Percentiles rank a stretch among this genome's conserved stretches.
These are phyloP conservation scores for Procambarus clarkii DNA, from an alignment of 1,140 invertebrate genomes.

Conservation along the genomic window DNA sequence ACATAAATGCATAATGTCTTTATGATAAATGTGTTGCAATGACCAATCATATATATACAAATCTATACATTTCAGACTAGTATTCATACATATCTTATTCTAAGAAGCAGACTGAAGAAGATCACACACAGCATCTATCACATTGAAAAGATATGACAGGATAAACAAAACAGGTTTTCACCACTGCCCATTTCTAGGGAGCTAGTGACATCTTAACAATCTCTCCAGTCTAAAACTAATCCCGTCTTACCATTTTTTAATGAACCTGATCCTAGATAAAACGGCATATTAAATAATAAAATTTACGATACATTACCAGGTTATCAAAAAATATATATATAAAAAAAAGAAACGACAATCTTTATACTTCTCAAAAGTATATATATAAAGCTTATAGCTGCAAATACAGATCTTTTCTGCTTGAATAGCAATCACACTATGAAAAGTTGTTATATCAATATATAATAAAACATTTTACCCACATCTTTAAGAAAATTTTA, in stretches of 20 bases:
- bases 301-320: neutral
- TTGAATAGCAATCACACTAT: neutral
- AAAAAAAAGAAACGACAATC: too few relatives aligned
- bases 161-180: neutral
- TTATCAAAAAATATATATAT: neutral
- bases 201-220: too few relatives aligned
- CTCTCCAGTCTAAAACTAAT: too few relatives aligned
- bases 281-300: too few relatives aligned
- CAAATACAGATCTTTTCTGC: neutral
- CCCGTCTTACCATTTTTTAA: too few relatives aligned
- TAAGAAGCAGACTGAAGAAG: neutral
- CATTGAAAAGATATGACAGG: neutral
- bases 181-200: too few relatives aligned
- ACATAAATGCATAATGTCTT: slow-evolving; percentile 6
- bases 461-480: neutral
- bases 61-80: slow-evolving; percentile 12
- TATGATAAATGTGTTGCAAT: neutral
- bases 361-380: neutral
- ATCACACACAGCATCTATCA: neutral
- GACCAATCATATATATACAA: slow-evolving; percentile 9
- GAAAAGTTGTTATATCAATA: neutral
- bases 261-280: neutral
- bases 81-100: slow-evolving; percentile 12
- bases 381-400: neutral
- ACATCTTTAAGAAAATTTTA: neutral